Base-by-base conservation (phyloP, 2,113 vertebrate genomes). In the Gavia stellata region DNA sequence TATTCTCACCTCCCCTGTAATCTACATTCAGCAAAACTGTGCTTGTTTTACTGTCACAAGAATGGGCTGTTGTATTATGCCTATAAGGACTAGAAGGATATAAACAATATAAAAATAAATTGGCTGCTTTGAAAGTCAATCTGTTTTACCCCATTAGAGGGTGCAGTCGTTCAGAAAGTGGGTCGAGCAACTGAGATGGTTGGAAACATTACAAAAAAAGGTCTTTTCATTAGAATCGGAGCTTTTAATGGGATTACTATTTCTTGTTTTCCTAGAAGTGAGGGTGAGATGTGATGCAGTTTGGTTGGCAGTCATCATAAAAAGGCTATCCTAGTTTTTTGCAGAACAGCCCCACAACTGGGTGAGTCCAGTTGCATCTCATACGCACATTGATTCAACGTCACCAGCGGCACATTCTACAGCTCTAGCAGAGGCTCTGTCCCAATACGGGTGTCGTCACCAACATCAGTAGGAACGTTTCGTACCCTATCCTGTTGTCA, bases 131-230 rank as follows among this genome's bases (percentile, higher is more conserved):
- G 67, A 62, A 91, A 96, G 86, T 71, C 89, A 92, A 59, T 94
- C 93, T 96, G 77, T 4, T 92, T 96, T 94, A 92, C 86, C 89
- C 84, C 93, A 89, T 96, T 94, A 95, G 95, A 95, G 86, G 86
- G 88, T 96, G 96, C 88, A 94, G 90, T 94, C 19, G 4, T 79
- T 93, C 92, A 95, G 80, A 94, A 95, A 96, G 90, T 91, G 90
- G 82, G 90, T 75, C 10, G 14, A 81, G 38, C 29, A 75, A 86
- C 70, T 15, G 66, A 72, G 77, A 56, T 44, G 45, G 49, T 13
- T 85, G 92, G 47, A 81, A 96, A 93, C 49, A 75, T 40, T 62
- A 74, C 16, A 50, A 66, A 85, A 85, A 94, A 59, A 45, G 0
- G 1, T 58, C 13, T 81, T 90, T 90, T 88, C 55, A 40, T 67